Evolutionary conservation across 2,113 vertebrate genomes (phyloP).

Genomic region (Saguinus imperator): DNA sequence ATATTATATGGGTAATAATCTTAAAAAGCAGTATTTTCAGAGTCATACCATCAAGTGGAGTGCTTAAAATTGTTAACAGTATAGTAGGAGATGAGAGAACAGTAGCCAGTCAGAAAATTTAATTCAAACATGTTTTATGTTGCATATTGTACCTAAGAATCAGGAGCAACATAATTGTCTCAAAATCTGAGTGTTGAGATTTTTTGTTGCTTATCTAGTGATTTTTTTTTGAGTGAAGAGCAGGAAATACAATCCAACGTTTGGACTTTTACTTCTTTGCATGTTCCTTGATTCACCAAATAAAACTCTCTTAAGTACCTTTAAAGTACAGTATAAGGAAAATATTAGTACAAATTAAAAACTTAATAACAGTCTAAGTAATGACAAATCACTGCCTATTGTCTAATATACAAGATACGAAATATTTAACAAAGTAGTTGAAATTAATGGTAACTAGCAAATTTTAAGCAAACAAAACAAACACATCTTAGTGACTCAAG

Average conservation of each 20-base stretch:
- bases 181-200: not conserved
- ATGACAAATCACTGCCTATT: not conserved
- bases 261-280: not conserved
- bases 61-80: not conserved
- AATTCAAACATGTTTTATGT: not conserved
- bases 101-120: not conserved
- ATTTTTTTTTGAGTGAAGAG: not conserved
- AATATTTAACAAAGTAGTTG: not conserved
- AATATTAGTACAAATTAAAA: not conserved
- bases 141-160: not conserved
- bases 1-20: not conserved
- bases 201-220: not conserved
- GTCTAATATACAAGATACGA: not conserved
- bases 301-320: not conserved
- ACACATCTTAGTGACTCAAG: not conserved
- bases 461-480: not conserved
- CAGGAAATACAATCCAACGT: not conserved
- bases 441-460: not conserved
- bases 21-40: not conserved
- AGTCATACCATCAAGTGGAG: not conserved
- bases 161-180: not conserved
- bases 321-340: not conserved
- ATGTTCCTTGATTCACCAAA: not conserved
- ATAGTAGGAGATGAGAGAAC: not conserved
- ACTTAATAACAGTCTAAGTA: not conserved